Evolutionary conservation across 2,888 invertebrate genomes (phyloP).

Genomic region (Phania funesta): DNA sequence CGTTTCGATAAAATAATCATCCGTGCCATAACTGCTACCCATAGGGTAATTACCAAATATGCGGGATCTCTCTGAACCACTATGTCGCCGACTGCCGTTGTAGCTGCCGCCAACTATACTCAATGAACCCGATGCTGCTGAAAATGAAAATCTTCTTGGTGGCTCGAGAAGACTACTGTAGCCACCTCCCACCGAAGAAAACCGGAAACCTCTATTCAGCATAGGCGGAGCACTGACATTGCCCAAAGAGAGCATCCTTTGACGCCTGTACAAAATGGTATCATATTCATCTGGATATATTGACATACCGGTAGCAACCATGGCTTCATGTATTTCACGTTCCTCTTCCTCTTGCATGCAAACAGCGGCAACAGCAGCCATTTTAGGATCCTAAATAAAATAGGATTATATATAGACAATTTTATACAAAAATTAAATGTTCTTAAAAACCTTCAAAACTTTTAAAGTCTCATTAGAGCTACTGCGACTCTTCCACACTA

Average conservation of each 20-base stretch:
- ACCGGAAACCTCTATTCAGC: slow-evolving; percentile 81
- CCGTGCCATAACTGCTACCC: slow-evolving; percentile 80
- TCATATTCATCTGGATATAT: slow-evolving; percentile 81
- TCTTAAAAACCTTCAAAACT: slow-evolving; percentile 81
- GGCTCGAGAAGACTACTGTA: slow-evolving; percentile 88
- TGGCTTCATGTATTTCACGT: slow-evolving; percentile 86
- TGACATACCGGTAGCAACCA: slow-evolving; percentile 85
- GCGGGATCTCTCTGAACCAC: slow-evolving; percentile 83
- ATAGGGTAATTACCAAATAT: slow-evolving; percentile 80
- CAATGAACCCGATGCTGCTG: slow-evolving; percentile 73
- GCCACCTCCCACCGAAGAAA: slow-evolving; percentile 85
- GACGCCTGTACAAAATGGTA: slow-evolving; percentile 81
- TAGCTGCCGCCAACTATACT: slow-evolving; percentile 76
- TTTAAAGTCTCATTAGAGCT: slow-evolving; percentile 87
- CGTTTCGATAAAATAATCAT: slow-evolving; percentile 80
- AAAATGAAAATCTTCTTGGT: slow-evolving; percentile 83
- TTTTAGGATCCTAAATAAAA: slow-evolving; percentile 84
- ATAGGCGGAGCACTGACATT: slow-evolving; percentile 84
- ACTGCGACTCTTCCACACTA: slow-evolving; percentile 93
- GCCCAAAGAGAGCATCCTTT: slow-evolving; percentile 84
- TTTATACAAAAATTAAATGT: not conserved
- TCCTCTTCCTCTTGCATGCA: slow-evolving; percentile 89
- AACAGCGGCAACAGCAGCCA: slow-evolving; percentile 89
- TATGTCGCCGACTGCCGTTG: slow-evolving; percentile 83
- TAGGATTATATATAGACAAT: not conserved